Conservation (phyloP, 2,888 invertebrate genomes). For the Ormyrus pomaceus region DNA sequence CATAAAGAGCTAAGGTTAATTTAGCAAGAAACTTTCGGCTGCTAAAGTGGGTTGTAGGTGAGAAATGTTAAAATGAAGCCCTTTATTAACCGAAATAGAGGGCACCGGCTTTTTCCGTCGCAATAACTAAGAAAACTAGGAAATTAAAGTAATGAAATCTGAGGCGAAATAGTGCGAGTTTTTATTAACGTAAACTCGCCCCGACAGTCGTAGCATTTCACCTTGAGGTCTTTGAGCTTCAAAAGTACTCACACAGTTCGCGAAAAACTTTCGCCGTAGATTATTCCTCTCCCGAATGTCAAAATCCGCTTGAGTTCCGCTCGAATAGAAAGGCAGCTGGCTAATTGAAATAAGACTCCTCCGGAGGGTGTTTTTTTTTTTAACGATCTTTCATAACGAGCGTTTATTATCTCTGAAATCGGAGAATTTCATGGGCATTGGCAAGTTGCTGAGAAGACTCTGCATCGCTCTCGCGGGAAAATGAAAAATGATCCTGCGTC, state of each 20-base stretch:
- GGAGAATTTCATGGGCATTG: too few species aligned
- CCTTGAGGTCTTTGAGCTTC: conserved; percentile 58
- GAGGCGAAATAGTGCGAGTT: conserved; percentile 38
- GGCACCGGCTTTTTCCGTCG: not conserved
- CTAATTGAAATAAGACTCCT: too few species aligned
- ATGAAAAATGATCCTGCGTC: conserved; percentile 57
- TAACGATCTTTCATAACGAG: too few species aligned
- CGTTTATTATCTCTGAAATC: too few species aligned
- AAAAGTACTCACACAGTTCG: too few species aligned
- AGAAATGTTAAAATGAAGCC: conserved; percentile 55
- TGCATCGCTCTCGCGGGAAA: conserved; percentile 33
- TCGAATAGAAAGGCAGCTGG: too few species aligned
- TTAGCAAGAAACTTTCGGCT: conserved; percentile 54
- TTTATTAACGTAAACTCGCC: conserved; percentile 18
- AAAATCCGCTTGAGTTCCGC: too few species aligned
- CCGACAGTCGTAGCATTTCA: conserved; percentile 60
- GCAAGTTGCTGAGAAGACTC: not conserved
- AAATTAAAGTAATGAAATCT: conserved; percentile 36
- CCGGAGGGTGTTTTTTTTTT: too few species aligned
- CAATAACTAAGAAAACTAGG: not conserved
- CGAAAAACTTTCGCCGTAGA: too few species aligned
- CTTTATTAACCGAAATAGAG: conserved; percentile 54
- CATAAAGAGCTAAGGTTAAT: conserved; percentile 56
- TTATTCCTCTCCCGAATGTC: too few species aligned
- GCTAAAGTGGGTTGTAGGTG: conserved; percentile 42